Evolutionary conservation across 1,140 invertebrate genomes (phyloP).

Genomic region (Drosophila sp.): DNA sequence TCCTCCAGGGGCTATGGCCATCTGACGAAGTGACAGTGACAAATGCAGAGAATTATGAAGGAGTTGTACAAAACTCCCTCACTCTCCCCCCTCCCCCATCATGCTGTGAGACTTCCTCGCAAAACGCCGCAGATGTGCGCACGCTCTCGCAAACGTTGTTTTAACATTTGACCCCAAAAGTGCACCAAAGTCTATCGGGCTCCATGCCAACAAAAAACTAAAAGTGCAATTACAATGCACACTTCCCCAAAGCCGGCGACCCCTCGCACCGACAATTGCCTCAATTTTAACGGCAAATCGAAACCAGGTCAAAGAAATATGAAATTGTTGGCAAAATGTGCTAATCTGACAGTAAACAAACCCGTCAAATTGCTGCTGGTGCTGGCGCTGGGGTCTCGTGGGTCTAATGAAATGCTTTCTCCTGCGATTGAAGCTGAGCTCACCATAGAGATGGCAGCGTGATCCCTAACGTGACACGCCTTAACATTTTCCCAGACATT

Average conservation of each 20-base stretch:
- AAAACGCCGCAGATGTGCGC: neutral
- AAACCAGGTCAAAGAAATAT: slow-evolving; percentile 38
- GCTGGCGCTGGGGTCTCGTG: neutral
- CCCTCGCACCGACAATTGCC: slow-evolving; percentile 32
- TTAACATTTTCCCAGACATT: neutral
- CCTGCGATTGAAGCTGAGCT: neutral
- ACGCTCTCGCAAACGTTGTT: slow-evolving; percentile 1
- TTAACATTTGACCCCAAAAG: slow-evolving; percentile 19
- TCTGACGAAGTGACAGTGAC: slow-evolving; percentile 15
- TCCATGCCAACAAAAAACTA: slow-evolving; percentile 5
- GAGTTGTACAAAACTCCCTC: neutral
- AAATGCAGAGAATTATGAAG: slow-evolving; percentile 23
- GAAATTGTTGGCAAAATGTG: slow-evolving; percentile 35
- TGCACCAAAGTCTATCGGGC: slow-evolving; percentile 9
- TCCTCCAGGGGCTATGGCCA: slow-evolving; percentile 13
- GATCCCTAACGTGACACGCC: neutral
- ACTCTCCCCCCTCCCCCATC: neutral
- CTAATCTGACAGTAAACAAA: slow-evolving; percentile 23
- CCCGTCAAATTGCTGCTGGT: slow-evolving; percentile 15
- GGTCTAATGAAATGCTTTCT: slow-evolving; percentile 28
- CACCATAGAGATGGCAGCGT: slow-evolving; percentile 1
- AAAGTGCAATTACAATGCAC: slow-evolving; percentile 13
- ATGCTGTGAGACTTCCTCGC: slow-evolving; percentile 1
- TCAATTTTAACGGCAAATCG: slow-evolving; percentile 43
- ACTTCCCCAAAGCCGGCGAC: slow-evolving; percentile 7